Percentiles rank a stretch among this genome's conserved stretches.
These are phyloP conservation scores for Pollenia angustigena DNA, from an alignment of 2,888 invertebrate genomes.

Conservation along the genomic window DNA sequence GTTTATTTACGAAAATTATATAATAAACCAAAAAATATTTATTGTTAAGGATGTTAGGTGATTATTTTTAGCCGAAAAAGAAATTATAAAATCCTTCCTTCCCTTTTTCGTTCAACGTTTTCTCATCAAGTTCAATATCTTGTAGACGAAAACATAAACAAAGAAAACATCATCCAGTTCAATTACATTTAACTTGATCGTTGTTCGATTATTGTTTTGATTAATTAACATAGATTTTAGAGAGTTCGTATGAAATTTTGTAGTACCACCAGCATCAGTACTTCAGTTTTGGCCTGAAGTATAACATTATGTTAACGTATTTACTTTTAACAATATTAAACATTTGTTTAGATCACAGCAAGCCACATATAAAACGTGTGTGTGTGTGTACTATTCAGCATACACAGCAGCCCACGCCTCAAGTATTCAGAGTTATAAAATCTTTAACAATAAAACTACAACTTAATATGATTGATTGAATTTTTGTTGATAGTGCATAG, in stretches of 20 bases:
- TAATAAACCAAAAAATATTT: too few relatives aligned
- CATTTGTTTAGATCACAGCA: conserved; percentile 40
- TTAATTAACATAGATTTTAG: conserved; percentile 82
- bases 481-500: conserved; percentile 79
- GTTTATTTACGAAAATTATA: too few relatives aligned
- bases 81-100: too few relatives aligned
- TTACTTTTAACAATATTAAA: conserved; percentile 51
- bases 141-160: not conserved
- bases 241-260: conserved; percentile 68
- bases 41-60: too few relatives aligned
- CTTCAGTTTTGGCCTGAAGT: conserved; percentile 6
- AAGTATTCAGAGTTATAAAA: conserved; percentile 24
- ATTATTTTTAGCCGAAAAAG: too few relatives aligned
- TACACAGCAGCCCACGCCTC: conserved; percentile 56
- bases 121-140: conserved; percentile 9
- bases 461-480: conserved; percentile 81
- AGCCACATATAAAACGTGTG: conserved; percentile 10
- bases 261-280: conserved; percentile 75
- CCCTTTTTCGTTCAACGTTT: too few relatives aligned
- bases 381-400: not conserved
- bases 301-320: conserved; percentile 48
- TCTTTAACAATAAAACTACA: conserved; percentile 43
- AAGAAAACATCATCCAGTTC: conserved; percentile 9
- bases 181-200: conserved; percentile 35
- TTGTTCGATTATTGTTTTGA: conserved; percentile 82